Conservation (phyloP, 2,797 vertebrate species). For the Pteropus rufus region DNA sequence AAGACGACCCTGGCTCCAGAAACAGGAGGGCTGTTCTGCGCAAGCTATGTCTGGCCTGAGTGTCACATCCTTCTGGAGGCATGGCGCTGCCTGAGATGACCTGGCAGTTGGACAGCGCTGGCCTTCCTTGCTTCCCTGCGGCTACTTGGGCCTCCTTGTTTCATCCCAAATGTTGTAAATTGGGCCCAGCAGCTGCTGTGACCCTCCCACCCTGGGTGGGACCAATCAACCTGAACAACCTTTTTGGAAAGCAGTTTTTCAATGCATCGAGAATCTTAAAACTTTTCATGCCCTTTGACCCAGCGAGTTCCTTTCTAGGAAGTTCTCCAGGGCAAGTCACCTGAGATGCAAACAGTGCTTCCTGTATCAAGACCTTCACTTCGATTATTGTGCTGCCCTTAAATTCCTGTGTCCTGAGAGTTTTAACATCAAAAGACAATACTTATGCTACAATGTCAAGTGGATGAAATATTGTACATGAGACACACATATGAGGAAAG, state of each 20-base stretch:
- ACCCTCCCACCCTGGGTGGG: neutral
- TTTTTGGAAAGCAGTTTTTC: neutral
- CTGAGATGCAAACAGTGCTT: neutral
- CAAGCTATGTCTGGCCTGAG: neutral
- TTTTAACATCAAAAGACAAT: neutral
- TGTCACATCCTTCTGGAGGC: neutral
- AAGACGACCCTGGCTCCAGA: neutral
- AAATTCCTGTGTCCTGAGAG: neutral
- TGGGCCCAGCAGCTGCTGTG: neutral
- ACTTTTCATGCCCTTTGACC: neutral
- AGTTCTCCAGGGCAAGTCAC: neutral
- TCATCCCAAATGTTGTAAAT: accelerated
- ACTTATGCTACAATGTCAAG: neutral
- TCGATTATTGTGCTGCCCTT: neutral
- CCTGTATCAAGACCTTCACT: neutral
- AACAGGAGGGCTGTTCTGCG: neutral
- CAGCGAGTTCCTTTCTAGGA: constrained; percentile 17
- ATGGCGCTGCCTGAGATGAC: accelerated
- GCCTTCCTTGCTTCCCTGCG: accelerated
- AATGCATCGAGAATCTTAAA: neutral
- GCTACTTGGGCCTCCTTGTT: neutral
- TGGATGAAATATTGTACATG: accelerated
- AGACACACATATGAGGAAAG: neutral
- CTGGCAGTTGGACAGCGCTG: neutral
- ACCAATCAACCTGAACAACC: neutral